Evolutionary conservation across 2,888 invertebrate genomes (phyloP).

Genomic region (Eristalinus sepulchralis): DNA sequence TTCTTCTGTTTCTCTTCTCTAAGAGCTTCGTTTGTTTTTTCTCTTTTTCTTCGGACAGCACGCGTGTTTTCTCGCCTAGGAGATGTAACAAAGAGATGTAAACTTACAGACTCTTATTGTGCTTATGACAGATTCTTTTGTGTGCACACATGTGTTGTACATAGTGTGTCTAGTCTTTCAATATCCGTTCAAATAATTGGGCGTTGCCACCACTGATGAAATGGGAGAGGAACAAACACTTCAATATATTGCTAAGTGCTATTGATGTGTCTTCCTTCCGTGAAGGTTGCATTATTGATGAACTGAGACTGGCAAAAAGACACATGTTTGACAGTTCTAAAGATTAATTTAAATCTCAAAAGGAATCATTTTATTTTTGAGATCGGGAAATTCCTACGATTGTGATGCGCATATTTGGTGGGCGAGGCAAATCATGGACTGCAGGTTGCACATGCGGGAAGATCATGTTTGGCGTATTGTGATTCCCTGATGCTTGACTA

Average conservation of each 20-base stretch:
- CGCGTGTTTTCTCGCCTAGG: not conserved
- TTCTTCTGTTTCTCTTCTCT: not conserved
- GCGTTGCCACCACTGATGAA: not conserved
- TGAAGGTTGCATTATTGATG: not conserved
- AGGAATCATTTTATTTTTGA: too few relatives aligned
- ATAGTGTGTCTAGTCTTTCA: not conserved
- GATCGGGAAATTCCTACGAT: too few relatives aligned
- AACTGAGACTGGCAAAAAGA: not conserved
- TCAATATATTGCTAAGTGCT: not conserved
- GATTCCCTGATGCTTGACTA: too few relatives aligned
- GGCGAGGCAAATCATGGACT: too few relatives aligned
- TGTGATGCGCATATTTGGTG: too few relatives aligned
- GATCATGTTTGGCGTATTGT: too few relatives aligned
- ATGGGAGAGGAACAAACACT: not conserved
- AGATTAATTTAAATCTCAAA: too few relatives aligned
- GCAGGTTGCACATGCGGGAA: too few relatives aligned
- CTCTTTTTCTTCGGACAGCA: not conserved
- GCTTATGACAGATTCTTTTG: not conserved
- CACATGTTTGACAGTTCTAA: too few relatives aligned
- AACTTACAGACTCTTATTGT: not conserved
- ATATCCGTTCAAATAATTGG: not conserved
- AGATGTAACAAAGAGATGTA: not conserved
- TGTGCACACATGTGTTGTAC: not conserved
- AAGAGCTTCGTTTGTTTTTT: not conserved
- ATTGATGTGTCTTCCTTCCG: not conserved